Percentiles rank a stretch among this genome's conserved stretches.
phyloP scores from a whole-genome alignment of 2,888 invertebrate genomes.

The Protodeltote pygarga region DNA sequence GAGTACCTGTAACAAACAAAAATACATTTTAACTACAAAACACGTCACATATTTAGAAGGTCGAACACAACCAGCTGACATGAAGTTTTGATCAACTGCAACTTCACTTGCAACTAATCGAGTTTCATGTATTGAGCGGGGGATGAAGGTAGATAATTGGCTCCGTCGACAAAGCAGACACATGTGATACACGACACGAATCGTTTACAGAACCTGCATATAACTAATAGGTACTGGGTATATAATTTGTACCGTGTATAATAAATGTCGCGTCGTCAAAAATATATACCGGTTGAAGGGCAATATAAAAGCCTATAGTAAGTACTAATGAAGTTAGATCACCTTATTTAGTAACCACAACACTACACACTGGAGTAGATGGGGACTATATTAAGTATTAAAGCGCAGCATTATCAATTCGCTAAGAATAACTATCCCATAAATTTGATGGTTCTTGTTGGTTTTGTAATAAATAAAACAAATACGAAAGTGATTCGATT shows the following conservation, averaged over 20 bases:
- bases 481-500: constrained; percentile 48
- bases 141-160: neutral
- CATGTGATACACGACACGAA: constrained; percentile 3
- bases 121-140: neutral
- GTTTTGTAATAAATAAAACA: constrained; percentile 55
- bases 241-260: too few relatives aligned
- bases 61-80: neutral
- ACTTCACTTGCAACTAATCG: constrained; percentile 1
- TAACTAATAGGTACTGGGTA: too few relatives aligned
- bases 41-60: neutral
- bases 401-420: constrained; percentile 61
- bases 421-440: constrained; percentile 56
- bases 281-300: too few relatives aligned
- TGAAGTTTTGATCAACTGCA: constrained; percentile 1
- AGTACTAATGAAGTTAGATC: too few relatives aligned
- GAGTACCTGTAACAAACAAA: constrained; percentile 73
- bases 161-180: neutral
- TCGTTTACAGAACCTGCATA: too few relatives aligned
- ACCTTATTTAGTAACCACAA: neutral
- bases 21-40: constrained; percentile 5
- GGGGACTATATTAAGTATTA: constrained; percentile 27
- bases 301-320: too few relatives aligned
- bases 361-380: neutral
- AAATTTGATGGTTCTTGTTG: constrained; percentile 39
- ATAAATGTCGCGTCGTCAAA: too few relatives aligned